A percentile compares a stretch with the other conserved stretches of the same genome.
Conservation (phyloP, 2,888 invertebrate species). For the Cephus nigrinus region DNA sequence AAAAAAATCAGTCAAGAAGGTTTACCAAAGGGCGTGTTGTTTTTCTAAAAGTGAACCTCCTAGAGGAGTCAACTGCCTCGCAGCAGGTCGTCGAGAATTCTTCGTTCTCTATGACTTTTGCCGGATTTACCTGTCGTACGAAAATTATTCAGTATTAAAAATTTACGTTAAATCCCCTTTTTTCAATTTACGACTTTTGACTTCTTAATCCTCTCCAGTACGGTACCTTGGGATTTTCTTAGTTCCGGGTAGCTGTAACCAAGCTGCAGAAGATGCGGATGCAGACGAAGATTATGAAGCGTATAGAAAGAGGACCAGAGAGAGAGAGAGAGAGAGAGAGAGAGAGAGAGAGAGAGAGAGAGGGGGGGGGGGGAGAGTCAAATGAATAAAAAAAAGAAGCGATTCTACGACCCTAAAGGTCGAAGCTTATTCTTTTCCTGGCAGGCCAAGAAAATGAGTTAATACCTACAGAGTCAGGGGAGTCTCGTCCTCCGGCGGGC, state of each 20-base stretch:
- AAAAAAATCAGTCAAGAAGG: background rate
- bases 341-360: background rate
- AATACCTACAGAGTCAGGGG: background rate
- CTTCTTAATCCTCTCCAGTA: constrained; percentile 35
- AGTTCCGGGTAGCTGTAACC: background rate
- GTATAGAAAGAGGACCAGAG: constrained; percentile 12
- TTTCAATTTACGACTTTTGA: constrained; percentile 19
- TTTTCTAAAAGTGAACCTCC: constrained; percentile 20
- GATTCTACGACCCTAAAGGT: background rate
- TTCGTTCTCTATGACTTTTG: constrained; percentile 35
- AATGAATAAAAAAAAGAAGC: constrained; percentile 22
- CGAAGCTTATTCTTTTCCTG: constrained; percentile 2
- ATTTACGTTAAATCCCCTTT: constrained; percentile 33
- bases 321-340: background rate
- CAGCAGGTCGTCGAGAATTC: constrained; percentile 32
- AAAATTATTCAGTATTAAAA: constrained; percentile 41
- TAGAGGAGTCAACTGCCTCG: constrained; percentile 22
- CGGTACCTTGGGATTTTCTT: constrained; percentile 19
- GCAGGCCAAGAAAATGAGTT: background rate
- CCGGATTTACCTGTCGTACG: constrained; percentile 26
- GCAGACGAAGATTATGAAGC: background rate
- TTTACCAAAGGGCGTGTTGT: constrained; percentile 24
- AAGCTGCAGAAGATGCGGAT: background rate
- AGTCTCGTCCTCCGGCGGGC: constrained; percentile 7
- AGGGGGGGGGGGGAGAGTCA: constrained; percentile 11